Percentiles rank a stretch among this genome's conserved stretches.
Conservation (phyloP, 2,797 vertebrate species). For the Sebastolobus alascanus region DNA sequence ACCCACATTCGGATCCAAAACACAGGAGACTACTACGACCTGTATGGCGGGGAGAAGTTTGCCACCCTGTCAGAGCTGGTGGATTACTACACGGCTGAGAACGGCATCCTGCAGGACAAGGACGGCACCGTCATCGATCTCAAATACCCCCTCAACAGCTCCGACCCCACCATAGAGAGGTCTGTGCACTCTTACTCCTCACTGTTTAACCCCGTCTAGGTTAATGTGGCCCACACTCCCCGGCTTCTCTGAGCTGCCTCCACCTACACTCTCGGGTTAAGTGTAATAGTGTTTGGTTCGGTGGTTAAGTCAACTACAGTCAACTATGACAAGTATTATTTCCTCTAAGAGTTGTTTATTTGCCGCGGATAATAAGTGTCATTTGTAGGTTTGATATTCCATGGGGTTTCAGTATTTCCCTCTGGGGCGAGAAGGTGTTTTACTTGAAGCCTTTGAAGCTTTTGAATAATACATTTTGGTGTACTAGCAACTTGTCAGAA, state of each 20-base stretch:
- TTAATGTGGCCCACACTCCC: constrained; percentile 16
- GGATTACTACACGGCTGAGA: constrained; percentile 95
- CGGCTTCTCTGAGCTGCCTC: neutral
- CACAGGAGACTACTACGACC: constrained; percentile 96
- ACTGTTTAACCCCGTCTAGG: neutral
- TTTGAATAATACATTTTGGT: constrained; percentile 5
- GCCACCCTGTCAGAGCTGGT: constrained; percentile 95
- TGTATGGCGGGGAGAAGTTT: constrained; percentile 98
- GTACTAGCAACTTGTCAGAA: constrained; percentile 22
- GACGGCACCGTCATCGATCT: constrained; percentile 95
- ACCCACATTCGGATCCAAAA: constrained; percentile 99
- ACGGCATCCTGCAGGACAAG: constrained; percentile 93
- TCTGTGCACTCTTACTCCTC: constrained; percentile 58
- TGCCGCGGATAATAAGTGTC: neutral
- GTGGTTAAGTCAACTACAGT: constrained; percentile 18
- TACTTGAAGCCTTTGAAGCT: neutral
- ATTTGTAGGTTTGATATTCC: constrained; percentile 27
- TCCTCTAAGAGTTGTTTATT: constrained; percentile 14
- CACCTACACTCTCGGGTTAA: constrained; percentile 3
- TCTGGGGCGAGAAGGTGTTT: neutral
- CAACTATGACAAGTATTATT: constrained; percentile 1
- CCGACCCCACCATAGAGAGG: constrained; percentile 96
- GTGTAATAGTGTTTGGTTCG: constrained; percentile 18
- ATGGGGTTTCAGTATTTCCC: constrained; percentile 32
- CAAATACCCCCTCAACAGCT: constrained; percentile 94